phyloP scores from a whole-genome alignment of 2,113 vertebrate genomes.

The Antidorcas marsupialis region DNA sequence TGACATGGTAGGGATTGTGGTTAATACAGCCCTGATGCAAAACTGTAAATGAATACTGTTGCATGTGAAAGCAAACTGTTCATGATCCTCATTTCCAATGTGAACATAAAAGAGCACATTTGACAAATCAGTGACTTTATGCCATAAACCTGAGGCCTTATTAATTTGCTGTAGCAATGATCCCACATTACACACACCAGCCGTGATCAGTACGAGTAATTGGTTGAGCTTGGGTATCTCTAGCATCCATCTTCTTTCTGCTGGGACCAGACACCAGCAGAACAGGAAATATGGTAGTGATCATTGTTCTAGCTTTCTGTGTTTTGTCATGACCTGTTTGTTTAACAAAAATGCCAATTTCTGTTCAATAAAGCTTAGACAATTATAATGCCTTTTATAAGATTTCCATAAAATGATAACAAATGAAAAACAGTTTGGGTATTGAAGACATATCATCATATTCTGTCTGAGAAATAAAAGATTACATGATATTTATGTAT shows the following conservation, averaged over 20 bases:
- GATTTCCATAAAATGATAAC: neutral
- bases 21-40: neutral
- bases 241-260: neutral
- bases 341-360: neutral
- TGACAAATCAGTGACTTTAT: neutral
- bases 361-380: neutral
- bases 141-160: neutral
- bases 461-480: neutral
- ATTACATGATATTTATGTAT: neutral
- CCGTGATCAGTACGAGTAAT: neutral
- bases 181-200: neutral
- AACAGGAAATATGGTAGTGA: neutral
- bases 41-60: neutral
- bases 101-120: neutral
- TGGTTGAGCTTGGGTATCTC: neutral
- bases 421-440: neutral
- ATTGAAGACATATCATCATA: neutral
- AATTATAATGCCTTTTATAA: slow-evolving; percentile 7
- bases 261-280: neutral
- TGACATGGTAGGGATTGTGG: neutral
- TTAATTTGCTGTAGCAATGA: neutral
- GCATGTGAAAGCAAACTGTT: neutral
- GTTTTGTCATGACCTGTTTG: neutral
- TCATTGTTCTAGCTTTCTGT: neutral
- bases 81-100: neutral